phyloP scores from a whole-genome alignment of 2,888 invertebrate species.

The Lasiommata megera region DNA sequence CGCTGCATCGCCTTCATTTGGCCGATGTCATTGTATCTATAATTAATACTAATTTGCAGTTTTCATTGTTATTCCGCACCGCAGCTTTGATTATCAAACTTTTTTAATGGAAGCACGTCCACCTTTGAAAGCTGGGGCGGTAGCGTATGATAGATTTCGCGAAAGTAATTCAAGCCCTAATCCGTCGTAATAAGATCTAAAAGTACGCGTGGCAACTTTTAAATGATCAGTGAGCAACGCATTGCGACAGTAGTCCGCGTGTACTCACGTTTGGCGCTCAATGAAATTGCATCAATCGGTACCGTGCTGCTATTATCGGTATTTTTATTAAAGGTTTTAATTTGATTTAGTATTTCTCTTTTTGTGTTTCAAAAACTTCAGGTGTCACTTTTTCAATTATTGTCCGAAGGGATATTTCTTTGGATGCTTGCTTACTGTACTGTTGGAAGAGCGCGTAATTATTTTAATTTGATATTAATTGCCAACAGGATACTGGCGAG shows the following conservation, averaged over 20 bases:
- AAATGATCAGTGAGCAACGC: constrained; percentile 38
- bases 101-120: constrained; percentile 58
- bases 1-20: constrained; percentile 56
- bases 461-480: constrained; percentile 26
- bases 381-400: constrained; percentile 44
- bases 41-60: constrained; percentile 76
- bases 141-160: constrained; percentile 38
- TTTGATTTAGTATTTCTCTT: constrained; percentile 58
- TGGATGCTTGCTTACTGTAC: constrained; percentile 15
- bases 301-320: constrained; percentile 70
- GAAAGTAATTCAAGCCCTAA: constrained; percentile 47
- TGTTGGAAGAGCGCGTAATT: constrained; percentile 16
- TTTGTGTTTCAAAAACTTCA: constrained; percentile 46
- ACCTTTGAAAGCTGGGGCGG: constrained; percentile 51
- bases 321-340: constrained; percentile 70
- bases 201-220: constrained; percentile 28
- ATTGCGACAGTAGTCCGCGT: constrained; percentile 58
- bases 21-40: constrained; percentile 68
- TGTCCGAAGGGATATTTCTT: constrained; percentile 6
- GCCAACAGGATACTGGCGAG: constrained; percentile 15
- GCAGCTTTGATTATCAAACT: constrained; percentile 51
- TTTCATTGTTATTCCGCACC: constrained; percentile 71
- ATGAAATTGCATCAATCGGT: constrained; percentile 75
- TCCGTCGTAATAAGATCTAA: constrained; percentile 45
- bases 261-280: constrained; percentile 76